Conservation (phyloP, 2,797 vertebrate species). For the Neosalanx taihuensis region DNA sequence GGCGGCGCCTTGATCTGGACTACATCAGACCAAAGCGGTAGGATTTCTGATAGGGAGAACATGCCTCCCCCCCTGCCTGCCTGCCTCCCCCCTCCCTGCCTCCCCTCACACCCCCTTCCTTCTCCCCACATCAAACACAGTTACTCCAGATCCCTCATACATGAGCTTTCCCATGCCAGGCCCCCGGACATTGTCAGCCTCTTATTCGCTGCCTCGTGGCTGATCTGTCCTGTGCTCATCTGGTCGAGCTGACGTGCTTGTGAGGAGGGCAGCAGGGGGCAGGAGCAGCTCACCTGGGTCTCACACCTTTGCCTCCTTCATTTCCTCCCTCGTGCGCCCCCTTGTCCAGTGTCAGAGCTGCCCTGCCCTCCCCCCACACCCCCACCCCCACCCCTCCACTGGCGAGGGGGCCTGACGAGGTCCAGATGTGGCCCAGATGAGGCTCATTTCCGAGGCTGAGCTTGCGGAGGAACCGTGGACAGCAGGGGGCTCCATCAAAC, state of each 20-base stretch:
- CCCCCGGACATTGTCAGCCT: background rate
- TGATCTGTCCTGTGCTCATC: conserved; percentile 39
- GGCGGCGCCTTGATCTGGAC: conserved; percentile 44
- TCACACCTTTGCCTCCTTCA: conserved; percentile 65
- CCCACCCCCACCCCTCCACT: conserved; percentile 9
- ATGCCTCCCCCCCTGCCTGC: background rate
- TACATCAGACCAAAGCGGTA: conserved; percentile 44
- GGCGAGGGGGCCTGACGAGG: conserved; percentile 55
- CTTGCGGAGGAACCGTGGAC: conserved; percentile 44
- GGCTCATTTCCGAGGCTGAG: conserved; percentile 44
- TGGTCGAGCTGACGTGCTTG: conserved; percentile 39
- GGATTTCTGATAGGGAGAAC: conserved; percentile 39
- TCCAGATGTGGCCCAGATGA: conserved; percentile 71
- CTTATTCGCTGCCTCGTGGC: background rate
- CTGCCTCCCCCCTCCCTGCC: background rate
- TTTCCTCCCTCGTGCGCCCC: conserved; percentile 55
- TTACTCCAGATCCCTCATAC: background rate
- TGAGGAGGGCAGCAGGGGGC: conserved; percentile 48
- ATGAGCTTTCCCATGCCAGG: background rate
- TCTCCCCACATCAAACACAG: conserved; percentile 13
- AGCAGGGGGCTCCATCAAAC: conserved; percentile 50
- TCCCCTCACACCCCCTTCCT: conserved; percentile 11
- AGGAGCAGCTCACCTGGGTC: conserved; percentile 50
- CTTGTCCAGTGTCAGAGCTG: conserved; percentile 48
- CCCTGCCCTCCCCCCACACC: conserved; percentile 27